Conservation (phyloP, 2,113 vertebrate genomes). For the Steatornis caripensis region DNA sequence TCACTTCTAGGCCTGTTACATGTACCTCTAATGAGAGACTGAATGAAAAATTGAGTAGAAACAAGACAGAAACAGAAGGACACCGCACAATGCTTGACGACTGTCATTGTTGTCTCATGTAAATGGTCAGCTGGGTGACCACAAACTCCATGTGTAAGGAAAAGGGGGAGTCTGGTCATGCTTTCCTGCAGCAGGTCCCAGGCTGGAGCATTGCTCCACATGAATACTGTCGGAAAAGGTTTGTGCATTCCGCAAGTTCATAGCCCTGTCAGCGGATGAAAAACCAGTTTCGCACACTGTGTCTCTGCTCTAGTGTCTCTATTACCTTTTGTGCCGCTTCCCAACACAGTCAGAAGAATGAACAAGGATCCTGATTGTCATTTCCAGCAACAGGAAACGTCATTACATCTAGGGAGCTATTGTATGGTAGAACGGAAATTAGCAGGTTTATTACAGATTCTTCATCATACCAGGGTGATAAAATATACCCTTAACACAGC, state of each 20-base stretch:
- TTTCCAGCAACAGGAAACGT: not conserved
- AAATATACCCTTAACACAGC: not conserved
- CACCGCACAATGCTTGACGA: no score
- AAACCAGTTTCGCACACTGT: accelerated
- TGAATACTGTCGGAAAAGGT: not conserved
- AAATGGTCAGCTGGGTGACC: not conserved
- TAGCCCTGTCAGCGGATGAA: not conserved
- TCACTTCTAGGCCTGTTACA: not conserved
- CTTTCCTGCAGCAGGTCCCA: not conserved
- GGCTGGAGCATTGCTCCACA: not conserved
- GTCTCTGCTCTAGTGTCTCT: not conserved
- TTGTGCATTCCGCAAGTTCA: not conserved
- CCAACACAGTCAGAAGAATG: not conserved
- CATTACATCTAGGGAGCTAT: accelerated
- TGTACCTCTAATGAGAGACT: not conserved
- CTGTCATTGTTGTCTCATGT: not conserved
- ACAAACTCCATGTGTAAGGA: not conserved
- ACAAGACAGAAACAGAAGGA: not conserved
- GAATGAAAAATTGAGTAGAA: not conserved
- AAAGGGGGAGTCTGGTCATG: not conserved
- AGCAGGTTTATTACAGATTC: not conserved
- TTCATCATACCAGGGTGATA: not conserved
- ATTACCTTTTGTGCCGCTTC: not conserved
- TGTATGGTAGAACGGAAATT: not conserved
- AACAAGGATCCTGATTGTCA: not conserved